Evolutionary conservation across 2,797 vertebrate species (phyloP), one percentile per base, ranked within the genome.

Genomic region (Pseudochirops corinnae): DNA sequence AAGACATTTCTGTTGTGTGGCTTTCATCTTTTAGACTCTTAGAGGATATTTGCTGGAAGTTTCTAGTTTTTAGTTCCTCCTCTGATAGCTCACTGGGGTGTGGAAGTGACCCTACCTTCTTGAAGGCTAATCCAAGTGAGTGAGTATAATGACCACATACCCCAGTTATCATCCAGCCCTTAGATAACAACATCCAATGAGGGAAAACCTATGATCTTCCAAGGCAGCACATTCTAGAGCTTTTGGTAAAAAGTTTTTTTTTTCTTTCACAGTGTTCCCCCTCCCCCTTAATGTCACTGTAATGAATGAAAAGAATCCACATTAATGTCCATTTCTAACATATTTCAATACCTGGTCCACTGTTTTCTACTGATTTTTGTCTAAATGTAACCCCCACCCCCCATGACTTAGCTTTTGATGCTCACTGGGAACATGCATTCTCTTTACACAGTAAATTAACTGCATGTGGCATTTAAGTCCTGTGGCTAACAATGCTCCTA

Each of bases 381-480:
- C 95, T 94, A 95, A 94, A 95, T 53, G 0, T 90, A 91, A 95
- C 31, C 90, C 92, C 90, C 39, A 95, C 31, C 91, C 91, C 33
- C 39, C 52, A 90, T 74, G 53, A 57, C 93, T 95, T 91, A 55
- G n/a, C 57, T 96, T 91, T 91, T 55, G 52, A 56, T 56, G 58
- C 55, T 95, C 87, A 95, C 58, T 95, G 28, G 31, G 94, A 56
- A 96, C 90, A 92, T 14, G 10, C 52, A 24, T 12, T 74, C 95
- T 56, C 74, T 87, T 87, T 93, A 91, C 56, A 92, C 10, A 87
- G 16, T 4, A 52, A 62, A 96, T 94, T 56, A 95, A 21, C 39
- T 91, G 87, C 21, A 92, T 56, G 90, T 5, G 56, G 29, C 58
- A 95, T 91, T 87, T 93, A 31, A 31, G 92, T 95, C 56, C 95